Percentiles rank a stretch among this genome's conserved stretches.
phyloP scores from a whole-genome alignment of 2,113 vertebrate genomes.

The Pomatostomus ruficeps region DNA sequence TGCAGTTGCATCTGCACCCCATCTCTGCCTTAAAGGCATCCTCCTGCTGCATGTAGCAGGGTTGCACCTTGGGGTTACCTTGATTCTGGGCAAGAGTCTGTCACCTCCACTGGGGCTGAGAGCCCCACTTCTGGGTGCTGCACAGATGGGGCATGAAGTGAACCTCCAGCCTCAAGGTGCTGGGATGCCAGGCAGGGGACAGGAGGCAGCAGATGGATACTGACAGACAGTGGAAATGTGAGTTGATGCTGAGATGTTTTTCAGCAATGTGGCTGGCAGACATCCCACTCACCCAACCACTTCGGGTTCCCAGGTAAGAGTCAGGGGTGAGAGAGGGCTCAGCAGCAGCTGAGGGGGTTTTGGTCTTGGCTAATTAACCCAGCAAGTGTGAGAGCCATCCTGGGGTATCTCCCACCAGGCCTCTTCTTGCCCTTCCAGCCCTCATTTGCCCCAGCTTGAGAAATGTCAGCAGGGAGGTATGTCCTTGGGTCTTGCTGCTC shows the following conservation, averaged over 20 bases:
- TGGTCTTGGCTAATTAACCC: not conserved
- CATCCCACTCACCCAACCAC: accelerated
- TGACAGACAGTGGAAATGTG: not conserved
- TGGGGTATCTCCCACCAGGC: too few relatives aligned
- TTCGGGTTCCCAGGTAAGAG: not conserved
- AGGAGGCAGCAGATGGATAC: not conserved
- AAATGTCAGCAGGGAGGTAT: not conserved
- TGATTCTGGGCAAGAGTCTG: not conserved
- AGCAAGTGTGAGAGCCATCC: not conserved
- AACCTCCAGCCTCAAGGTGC: not conserved
- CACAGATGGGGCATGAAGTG: not conserved
- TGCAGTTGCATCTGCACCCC: too few relatives aligned
- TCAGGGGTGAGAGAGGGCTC: not conserved
- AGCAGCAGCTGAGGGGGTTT: accelerated
- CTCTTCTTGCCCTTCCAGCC: not conserved
- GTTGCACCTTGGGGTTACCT: accelerated
- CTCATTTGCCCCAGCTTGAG: accelerated
- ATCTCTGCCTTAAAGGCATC: not conserved
- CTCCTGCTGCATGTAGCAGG: accelerated
- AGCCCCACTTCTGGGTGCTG: not conserved
- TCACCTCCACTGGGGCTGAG: not conserved
- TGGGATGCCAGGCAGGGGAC: not conserved
- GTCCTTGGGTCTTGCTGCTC: not conserved
- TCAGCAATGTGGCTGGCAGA: not conserved
- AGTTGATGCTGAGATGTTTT: not conserved